phyloP scores from a whole-genome alignment of 2,797 vertebrate genomes.

The Sus cebifrons region DNA sequence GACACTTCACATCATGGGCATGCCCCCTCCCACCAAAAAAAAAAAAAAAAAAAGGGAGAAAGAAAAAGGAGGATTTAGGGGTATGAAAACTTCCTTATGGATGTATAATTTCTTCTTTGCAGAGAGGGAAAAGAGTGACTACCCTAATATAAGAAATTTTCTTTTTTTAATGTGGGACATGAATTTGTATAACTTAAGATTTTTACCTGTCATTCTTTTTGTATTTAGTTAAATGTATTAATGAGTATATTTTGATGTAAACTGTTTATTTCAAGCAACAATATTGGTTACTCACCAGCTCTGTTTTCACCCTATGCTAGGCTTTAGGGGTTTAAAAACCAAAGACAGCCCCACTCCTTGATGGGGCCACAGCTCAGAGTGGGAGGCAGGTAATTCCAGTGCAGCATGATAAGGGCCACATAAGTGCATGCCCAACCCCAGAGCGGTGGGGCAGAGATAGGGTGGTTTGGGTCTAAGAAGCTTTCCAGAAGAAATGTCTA shows the following conservation, averaged over 20 bases:
- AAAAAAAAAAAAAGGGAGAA: no score
- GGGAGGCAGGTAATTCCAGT: not conserved
- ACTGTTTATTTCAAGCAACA: not conserved
- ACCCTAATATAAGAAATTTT: not conserved
- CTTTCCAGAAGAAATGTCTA: not conserved
- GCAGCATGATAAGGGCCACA: no score
- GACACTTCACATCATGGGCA: no score
- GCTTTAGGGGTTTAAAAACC: not conserved
- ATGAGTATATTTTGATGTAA: not conserved
- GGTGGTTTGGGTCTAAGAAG: not conserved
- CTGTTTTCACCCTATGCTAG: not conserved
- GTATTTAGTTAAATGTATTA: slow-evolving; percentile 4
- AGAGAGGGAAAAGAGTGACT: not conserved
- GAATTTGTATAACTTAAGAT: not conserved
- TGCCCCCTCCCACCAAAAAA: no score
- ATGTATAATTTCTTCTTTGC: not conserved
- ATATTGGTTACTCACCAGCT: not conserved
- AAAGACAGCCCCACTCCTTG: not conserved
- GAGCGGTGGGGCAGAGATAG: not conserved
- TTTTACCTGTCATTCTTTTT: slow-evolving; percentile 8
- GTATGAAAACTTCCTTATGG: not conserved
- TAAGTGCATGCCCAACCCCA: fast-evolving
- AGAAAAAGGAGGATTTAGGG: not conserved
- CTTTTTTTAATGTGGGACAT: not conserved
- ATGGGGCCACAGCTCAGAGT: not conserved